Evolutionary conservation across 2,797 vertebrate genomes (phyloP).

Genomic region (Hafferia zeledoni): DNA sequence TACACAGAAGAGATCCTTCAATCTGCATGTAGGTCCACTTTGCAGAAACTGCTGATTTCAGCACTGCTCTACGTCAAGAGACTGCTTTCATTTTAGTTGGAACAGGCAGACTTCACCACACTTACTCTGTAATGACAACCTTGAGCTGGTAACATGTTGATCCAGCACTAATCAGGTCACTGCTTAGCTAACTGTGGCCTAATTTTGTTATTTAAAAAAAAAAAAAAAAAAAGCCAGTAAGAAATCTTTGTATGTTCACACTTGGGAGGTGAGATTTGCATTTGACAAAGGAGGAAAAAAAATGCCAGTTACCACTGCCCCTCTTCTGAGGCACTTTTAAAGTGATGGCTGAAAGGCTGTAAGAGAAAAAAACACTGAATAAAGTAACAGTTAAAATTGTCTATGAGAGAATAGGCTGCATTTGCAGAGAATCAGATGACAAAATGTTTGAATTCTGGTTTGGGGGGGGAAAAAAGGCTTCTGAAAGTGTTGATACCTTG

Average conservation of each 20-base stretch:
- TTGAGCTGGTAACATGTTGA: constrained; percentile 59
- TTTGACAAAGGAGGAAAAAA: background rate
- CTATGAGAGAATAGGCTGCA: background rate
- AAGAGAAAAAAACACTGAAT: background rate
- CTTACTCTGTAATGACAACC: constrained; percentile 66
- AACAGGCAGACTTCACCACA: constrained; percentile 60
- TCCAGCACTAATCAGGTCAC: constrained; percentile 70
- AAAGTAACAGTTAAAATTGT: background rate
- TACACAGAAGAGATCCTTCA: constrained; percentile 52
- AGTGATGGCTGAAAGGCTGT: background rate
- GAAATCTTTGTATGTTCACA: constrained; percentile 25
- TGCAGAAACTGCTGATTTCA: constrained; percentile 47
- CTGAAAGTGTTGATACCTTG: background rate
- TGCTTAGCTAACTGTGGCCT: constrained; percentile 44
- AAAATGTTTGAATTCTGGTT: background rate
- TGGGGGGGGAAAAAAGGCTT: background rate
- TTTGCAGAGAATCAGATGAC: background rate
- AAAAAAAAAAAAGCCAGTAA: background rate
- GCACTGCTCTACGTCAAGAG: background rate
- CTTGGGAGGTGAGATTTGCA: constrained; percentile 33
- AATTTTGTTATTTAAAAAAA: constrained; percentile 30
- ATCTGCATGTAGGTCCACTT: constrained; percentile 43
- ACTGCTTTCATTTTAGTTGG: constrained; percentile 60
- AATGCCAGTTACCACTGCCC: background rate
- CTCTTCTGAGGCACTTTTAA: background rate